Evolutionary conservation across 1,140 invertebrate genomes (phyloP), one percentile per base, ranked within the genome.

Genomic region (Helicoverpa zea): DNA sequence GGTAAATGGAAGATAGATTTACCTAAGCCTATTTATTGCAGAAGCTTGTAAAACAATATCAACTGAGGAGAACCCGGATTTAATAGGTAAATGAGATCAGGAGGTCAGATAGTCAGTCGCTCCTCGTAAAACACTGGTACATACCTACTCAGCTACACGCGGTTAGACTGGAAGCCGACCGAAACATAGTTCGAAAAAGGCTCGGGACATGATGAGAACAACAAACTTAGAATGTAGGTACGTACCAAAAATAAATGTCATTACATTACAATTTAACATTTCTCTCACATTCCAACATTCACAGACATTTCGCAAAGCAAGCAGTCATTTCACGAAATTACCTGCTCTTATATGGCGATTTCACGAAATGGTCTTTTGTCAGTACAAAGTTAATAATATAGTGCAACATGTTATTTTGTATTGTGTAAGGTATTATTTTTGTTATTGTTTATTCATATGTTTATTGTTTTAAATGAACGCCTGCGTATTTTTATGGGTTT

Each of bases 401-500:
- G 29, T 14, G 14, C 23, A 4, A 29, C 30, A 43, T 74, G 29
- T 58, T 56, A 43, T 35, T 72, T 29, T 30, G 16, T 14, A n/a
- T 66, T 66, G 16, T 29, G 47, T 52, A 18, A 14, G n/a, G 16
- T 23, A 12, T 58, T 59, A 18, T 35, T 58, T 29, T 30, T 61
- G 5, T 76, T 61, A 49, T 49, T 61, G 73, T 76, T 75, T 75
- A 59, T 61, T 58, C n/a, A 14, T 49, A 49, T 61, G 73, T 61
- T 61, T 76, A 76, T 61, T 76, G 73, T 76, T 61, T 76, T 61
- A 76, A 76, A 61, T 61, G 43, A 61, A 51, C 5, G 73, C 14
- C 47, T 75, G 73, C 29, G 30, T 1, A 61, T 63, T 76, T 75
- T 61, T 76, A 76, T 76, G 9, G 43, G 18, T 76, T 76, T 76